phyloP scores from a whole-genome alignment of 1,140 invertebrate species.

The Penaeus chinensis region DNA sequence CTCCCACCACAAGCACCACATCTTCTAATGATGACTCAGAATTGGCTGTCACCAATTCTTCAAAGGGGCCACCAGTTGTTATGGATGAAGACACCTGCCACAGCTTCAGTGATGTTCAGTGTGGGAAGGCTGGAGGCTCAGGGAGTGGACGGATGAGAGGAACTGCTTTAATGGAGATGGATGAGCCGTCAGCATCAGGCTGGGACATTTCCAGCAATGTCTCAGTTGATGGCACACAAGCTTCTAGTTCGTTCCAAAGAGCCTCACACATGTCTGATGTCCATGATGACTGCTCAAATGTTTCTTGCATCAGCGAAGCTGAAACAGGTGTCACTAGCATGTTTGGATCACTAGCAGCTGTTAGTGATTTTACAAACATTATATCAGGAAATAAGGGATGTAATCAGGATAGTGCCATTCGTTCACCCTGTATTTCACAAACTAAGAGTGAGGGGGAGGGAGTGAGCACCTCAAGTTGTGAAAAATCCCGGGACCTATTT shows the following conservation, averaged over 20 bases:
- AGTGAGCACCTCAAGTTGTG: not conserved
- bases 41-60: not conserved
- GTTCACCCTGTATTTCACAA: conserved; percentile 17
- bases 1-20: conserved; percentile 19
- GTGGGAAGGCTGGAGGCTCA: conserved; percentile 44
- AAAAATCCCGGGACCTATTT: conserved; percentile 48
- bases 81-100: conserved; percentile 64
- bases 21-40: conserved; percentile 7
- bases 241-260: conserved; percentile 36
- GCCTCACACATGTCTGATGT: conserved; percentile 41
- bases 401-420: conserved; percentile 1
- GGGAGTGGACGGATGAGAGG: conserved; percentile 35
- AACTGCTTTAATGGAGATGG: conserved; percentile 57
- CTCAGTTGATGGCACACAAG: conserved; percentile 47
- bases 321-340: conserved; percentile 63
- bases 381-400: conserved; percentile 32
- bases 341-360: conserved; percentile 61
- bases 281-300: conserved; percentile 62
- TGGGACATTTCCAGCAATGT: conserved; percentile 63
- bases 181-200: conserved; percentile 62
- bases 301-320: conserved; percentile 55
- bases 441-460: not conserved
- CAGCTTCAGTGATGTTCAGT: conserved; percentile 62
- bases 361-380: conserved; percentile 46
- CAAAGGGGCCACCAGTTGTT: conserved; percentile 41